Conservation (phyloP, 2,797 vertebrate genomes). For the Poeciliopsis infans region DNA sequence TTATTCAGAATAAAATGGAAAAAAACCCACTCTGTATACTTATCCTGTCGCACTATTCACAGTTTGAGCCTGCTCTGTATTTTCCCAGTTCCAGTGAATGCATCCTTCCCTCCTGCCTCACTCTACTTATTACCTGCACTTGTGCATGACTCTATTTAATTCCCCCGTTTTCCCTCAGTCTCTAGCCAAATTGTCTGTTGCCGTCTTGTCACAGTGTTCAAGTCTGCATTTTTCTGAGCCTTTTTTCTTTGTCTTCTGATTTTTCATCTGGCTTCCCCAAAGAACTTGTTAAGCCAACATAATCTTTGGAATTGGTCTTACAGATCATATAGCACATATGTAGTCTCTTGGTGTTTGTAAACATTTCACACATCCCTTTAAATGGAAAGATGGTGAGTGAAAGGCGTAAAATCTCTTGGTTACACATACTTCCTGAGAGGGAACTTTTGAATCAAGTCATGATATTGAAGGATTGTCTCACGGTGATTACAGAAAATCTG, state of each 20-base stretch:
- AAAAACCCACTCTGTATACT: neutral
- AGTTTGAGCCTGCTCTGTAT: neutral
- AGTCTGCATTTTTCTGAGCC: neutral
- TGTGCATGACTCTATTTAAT: neutral
- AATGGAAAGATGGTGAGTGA: neutral
- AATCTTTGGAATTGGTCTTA: neutral
- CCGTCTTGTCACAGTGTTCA: neutral
- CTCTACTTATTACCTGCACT: neutral
- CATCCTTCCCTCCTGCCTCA: neutral
- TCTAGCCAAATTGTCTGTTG: neutral
- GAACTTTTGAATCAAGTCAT: slow-evolving; percentile 44
- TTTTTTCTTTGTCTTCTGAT: neutral
- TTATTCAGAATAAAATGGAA: neutral
- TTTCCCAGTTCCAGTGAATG: neutral
- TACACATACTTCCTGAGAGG: slow-evolving; percentile 7
- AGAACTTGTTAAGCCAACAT: neutral
- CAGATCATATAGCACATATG: neutral
- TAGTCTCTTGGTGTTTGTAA: neutral
- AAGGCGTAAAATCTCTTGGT: slow-evolving; percentile 8
- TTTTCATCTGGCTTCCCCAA: neutral
- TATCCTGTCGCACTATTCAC: neutral
- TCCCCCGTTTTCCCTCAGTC: neutral
- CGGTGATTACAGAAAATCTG: slow-evolving; percentile 62
- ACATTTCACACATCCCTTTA: slow-evolving; percentile 12
- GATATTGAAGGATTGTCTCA: slow-evolving; percentile 58